These are phyloP conservation scores for Hanleya hanleyi DNA, from an alignment of 2,888 invertebrate species.

Conservation along the genomic window DNA sequence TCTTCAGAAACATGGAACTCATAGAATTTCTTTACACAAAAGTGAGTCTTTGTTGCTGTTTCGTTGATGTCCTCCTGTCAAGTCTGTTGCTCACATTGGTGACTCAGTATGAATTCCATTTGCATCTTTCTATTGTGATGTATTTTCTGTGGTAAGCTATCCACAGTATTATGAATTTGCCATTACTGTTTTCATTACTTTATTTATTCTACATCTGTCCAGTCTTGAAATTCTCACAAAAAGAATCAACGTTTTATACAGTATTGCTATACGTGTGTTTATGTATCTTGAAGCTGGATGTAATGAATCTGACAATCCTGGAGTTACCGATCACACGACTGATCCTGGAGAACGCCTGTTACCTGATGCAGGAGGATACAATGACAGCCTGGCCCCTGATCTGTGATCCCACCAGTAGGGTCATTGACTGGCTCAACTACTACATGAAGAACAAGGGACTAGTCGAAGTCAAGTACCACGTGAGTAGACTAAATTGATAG, in stretches of 20 bases:
- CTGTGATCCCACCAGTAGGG: constrained; percentile 70
- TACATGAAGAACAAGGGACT: constrained; percentile 59
- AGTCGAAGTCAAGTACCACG: constrained; percentile 67
- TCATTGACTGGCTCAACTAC: constrained; percentile 66
- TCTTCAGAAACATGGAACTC: constrained; percentile 66
- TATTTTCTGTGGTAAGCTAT: too few species aligned
- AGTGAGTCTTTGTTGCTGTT: constrained; percentile 44
- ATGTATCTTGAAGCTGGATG: constrained; percentile 49
- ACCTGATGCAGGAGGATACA: constrained; percentile 70
- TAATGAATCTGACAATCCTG: constrained; percentile 64
- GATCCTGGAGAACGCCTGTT: constrained; percentile 71
- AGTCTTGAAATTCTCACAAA: too few species aligned
- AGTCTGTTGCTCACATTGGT: too few species aligned
- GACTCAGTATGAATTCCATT: too few species aligned
- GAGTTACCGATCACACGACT: constrained; percentile 64
- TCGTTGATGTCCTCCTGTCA: not conserved
- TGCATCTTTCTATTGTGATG: too few species aligned
- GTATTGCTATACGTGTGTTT: not conserved
- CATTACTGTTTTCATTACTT: too few species aligned
- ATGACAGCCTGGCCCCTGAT: constrained; percentile 71
- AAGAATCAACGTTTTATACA: too few species aligned
- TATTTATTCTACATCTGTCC: too few species aligned
- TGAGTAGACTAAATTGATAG: constrained; percentile 43
- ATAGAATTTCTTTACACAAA: constrained; percentile 67
- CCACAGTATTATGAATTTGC: too few species aligned